Percentiles rank a stretch among this genome's conserved stretches.
Evolutionary conservation across 2,113 vertebrate species (phyloP).

Genomic region (Rhinoderma darwinii): DNA sequence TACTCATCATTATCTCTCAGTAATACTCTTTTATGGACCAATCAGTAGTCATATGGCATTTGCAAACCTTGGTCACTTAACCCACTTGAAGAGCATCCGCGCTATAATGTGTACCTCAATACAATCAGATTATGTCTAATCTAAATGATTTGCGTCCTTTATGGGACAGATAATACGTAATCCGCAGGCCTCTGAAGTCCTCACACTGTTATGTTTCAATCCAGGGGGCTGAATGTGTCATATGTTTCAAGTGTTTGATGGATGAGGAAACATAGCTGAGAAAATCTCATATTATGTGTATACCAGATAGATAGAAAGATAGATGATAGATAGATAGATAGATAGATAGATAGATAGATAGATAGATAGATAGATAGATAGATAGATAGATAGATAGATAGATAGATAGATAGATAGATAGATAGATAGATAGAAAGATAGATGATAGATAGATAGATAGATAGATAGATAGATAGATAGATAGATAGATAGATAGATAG

Average conservation of each 20-base stretch:
- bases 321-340: neutral
- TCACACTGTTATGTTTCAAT: constrained; percentile 38
- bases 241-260: constrained; percentile 5
- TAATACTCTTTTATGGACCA: constrained; percentile 82
- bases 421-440: neutral
- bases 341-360: constrained; percentile 2
- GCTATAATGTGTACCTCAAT: constrained; percentile 78
- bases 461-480: constrained; percentile 9
- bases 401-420: neutral
- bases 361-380: constrained; percentile 8
- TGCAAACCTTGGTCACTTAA: constrained; percentile 77
- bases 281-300: too few species aligned
- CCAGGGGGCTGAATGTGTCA: constrained; percentile 36
- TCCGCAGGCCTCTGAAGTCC: constrained; percentile 67
- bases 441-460: neutral
- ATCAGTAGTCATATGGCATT: constrained; percentile 79
- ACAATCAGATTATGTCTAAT: constrained; percentile 86
- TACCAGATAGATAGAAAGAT: neutral
- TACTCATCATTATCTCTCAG: constrained; percentile 79
- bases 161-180: constrained; percentile 78
- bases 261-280: neutral
- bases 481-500: constrained; percentile 27
- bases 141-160: constrained; percentile 80
- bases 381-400: constrained; percentile 3
- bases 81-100: constrained; percentile 79